Base-by-base conservation (phyloP, 2,888 invertebrate species). In the Philereme transversata region DNA sequence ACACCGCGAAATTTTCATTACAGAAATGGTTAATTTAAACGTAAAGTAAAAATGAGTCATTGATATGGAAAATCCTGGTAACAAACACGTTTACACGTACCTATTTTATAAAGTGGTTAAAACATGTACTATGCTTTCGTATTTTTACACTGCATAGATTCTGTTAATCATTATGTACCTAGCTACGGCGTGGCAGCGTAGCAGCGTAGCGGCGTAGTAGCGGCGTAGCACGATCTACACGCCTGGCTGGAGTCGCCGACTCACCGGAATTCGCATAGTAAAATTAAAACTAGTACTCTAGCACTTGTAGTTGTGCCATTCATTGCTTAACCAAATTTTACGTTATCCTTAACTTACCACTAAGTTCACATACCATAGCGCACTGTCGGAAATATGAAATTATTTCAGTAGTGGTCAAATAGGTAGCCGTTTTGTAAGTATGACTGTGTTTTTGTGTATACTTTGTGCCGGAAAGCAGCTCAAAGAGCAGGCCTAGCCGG, bases 401-500 rank as follows among this genome's bases (percentile, higher is more conserved):
- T 22, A 22, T 22, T 22, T 22, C 38, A 38, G 38, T 38, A 7
- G 38, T 38, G 38, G 38, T 38, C 22, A 8, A 38, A 4, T 38
- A 5, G 38, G 7, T 5, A 22, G 22, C 3, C 1, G 22, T 22
- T 22, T 22, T 22, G 3, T 22, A 22, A 22, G 22, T 43, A 9
- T 5, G 8, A 43, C n/a, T 5, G 9, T 43, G 43, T 9, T 7
- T 34, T 22, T 33, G 8, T 8, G 6, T 56, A 3, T 59, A 59
- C 59, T 44, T 10, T 53, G 53, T 35, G 5, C 38, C 34, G 49
- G 40, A 45, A 40, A 50, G 49, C 34, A 48, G 51, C 61, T 77
- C 79, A 79, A 79, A 78, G 75, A 72, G 72, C 66, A 65, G 67
- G 65, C 69, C 70, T 68, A 52, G 58, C 60, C 52, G 57, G 68